These are phyloP conservation scores for Polydrusus tereticollis DNA, from an alignment of 2,888 invertebrate genomes.

Conservation along the genomic window DNA sequence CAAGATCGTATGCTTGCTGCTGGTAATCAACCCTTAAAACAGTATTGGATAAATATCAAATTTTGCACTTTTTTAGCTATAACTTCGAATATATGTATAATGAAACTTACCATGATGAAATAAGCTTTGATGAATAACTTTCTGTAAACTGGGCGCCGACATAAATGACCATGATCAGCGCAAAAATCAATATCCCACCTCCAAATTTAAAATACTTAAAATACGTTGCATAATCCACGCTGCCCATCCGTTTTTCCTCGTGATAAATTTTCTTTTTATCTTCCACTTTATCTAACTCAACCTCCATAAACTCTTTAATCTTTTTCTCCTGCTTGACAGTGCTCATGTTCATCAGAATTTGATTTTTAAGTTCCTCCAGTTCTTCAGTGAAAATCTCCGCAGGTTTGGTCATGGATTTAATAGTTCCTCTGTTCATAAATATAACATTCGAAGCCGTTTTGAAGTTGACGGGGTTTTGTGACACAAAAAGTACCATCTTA, in stretches of 20 bases:
- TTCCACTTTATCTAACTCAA: slow-evolving; percentile 45
- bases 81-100: no score
- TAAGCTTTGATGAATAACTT: slow-evolving; percentile 55
- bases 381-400: slow-evolving; percentile 78
- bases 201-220: slow-evolving; percentile 57
- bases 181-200: slow-evolving; percentile 53
- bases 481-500: slow-evolving; percentile 81
- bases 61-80: no score
- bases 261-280: slow-evolving; percentile 55
- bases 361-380: slow-evolving; percentile 63
- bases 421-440: slow-evolving; percentile 65
- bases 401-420: slow-evolving; percentile 74
- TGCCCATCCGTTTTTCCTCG: slow-evolving; percentile 55
- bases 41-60: not conserved
- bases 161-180: slow-evolving; percentile 50
- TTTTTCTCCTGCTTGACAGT: slow-evolving; percentile 37
- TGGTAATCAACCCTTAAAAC: slow-evolving; percentile 46
- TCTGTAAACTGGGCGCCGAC: slow-evolving; percentile 55
- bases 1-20: slow-evolving; percentile 38
- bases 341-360: slow-evolving; percentile 55
- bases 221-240: slow-evolving; percentile 55
- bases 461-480: slow-evolving; percentile 76
- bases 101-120: slow-evolving; percentile 57
- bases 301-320: slow-evolving; percentile 44
- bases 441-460: slow-evolving; percentile 63